Conservation (phyloP, 2,888 invertebrate genomes). For the Petrolisthes manimaculis region DNA sequence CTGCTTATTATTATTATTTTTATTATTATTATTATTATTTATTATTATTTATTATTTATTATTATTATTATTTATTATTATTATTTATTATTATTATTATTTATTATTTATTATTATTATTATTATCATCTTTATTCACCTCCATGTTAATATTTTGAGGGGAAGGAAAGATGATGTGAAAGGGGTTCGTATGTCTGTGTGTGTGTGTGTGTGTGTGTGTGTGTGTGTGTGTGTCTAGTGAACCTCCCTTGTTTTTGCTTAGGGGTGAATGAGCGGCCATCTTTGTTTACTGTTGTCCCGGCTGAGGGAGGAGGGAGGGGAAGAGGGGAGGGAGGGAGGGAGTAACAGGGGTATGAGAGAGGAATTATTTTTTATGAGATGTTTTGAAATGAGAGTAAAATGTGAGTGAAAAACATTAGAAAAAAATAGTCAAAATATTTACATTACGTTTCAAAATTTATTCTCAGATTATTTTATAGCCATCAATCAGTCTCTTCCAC, state of each 20-base stretch:
- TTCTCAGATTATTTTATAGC: no score
- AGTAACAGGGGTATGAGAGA: background rate
- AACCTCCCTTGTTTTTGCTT: background rate
- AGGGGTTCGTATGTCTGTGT: no score
- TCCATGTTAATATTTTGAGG: no score
- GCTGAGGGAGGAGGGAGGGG: background rate
- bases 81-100: background rate
- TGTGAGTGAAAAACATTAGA: no score
- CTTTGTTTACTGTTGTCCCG: background rate
- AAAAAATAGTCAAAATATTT: no score
- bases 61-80: no score
- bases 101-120: background rate
- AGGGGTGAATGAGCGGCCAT: background rate
- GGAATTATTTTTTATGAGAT: no score
- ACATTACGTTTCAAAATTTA: no score
- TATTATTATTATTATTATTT: background rate
- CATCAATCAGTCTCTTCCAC: no score
- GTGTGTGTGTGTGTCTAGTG: background rate
- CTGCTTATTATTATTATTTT: background rate
- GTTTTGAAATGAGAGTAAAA: no score
- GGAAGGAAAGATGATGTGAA: no score
- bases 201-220: no score
- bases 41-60: background rate
- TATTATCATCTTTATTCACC: background rate
- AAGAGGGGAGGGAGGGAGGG: background rate